Evolutionary conservation across 2,113 vertebrate genomes (phyloP), one percentile per base, ranked within the genome.

Genomic region (Gallinago paraguaiae): DNA sequence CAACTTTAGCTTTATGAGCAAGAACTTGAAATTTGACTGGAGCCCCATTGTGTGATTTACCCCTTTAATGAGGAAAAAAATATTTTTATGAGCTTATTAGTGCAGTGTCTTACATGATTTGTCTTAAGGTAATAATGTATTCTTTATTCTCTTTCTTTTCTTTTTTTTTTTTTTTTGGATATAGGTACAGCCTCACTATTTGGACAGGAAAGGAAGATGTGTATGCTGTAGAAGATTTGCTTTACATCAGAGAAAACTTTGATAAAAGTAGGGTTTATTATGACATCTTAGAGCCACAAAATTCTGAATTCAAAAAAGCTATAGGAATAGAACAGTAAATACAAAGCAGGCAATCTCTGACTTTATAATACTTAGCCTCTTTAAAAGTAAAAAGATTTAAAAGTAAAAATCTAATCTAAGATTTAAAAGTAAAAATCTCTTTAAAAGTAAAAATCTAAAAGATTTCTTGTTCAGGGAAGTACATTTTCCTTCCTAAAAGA

Each of bases 111-210:
- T 72, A 33, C 14, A 13, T 64, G 24, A 46, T 88, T 86, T 25
- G 13, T 31, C 46, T 50, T 93, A 61, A 83, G 59, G 61, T 86
- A 86, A 57, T 69, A 82, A 33, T 28, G 8, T 46, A 37, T 17
- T 46, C 15, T 33, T 93, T 93, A 45, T n/a, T 54, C 1, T 77
- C 10, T 75, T n/a, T 37, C 4, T 83, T 45, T 20, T 11, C 6
- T 3, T 24, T 14, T 48, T n/a, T n/a, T 3, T 3, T 3, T 13
- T 37, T 51, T 30, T 96, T 79, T 92, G 89, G 12, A 84, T 96
- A 37, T 93, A 99, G 99, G 78, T 99, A 98, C 96, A 99, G 97
- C 85, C 97, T 99, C 59, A 99, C 99, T 17, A 82, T 99, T 95
- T 99, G 99, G 99, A 98, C 98, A 19, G 98, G 98, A 71, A 98